Evolutionary conservation across 1,140 invertebrate species (phyloP).

Genomic region (Drosophila lacteicornis): DNA sequence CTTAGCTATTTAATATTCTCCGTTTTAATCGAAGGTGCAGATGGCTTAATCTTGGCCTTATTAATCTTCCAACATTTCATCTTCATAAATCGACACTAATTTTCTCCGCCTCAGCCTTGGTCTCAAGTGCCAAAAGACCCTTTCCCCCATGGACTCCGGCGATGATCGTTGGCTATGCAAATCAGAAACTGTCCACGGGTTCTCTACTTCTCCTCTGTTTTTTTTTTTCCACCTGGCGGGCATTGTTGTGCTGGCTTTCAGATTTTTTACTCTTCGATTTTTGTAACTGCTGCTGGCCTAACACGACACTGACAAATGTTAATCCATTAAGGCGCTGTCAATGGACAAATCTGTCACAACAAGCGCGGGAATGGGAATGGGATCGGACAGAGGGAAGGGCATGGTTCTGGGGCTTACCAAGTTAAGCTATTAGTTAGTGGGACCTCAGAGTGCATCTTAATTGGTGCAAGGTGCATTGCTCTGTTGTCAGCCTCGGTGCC

Average conservation of each 20-base stretch:
- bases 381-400: not conserved
- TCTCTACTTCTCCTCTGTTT: not conserved
- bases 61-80: conserved; percentile 5
- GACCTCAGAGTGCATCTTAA: conserved; percentile 28
- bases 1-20: not conserved
- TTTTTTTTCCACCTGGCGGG: conserved; percentile 44
- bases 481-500: not conserved
- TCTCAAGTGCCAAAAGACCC: not conserved
- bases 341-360: conserved; percentile 83
- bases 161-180: conserved; percentile 33
- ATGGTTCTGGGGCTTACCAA: not conserved
- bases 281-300: conserved; percentile 43
- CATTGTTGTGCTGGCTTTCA: conserved; percentile 55
- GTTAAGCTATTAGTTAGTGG: conserved; percentile 27
- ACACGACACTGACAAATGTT: conserved; percentile 84
- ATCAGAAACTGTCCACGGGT: conserved; percentile 36
- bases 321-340: conserved; percentile 84
- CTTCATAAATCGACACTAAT: conserved; percentile 12
- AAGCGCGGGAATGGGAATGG: conserved; percentile 3
- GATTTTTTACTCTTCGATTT: conserved; percentile 12
- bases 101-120: not conserved
- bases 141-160: not conserved
- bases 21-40: not conserved
- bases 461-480: conserved; percentile 49
- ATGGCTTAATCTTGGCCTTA: conserved; percentile 8